Conservation (phyloP, 2,113 vertebrate genomes). For the Pitta sordida region DNA sequence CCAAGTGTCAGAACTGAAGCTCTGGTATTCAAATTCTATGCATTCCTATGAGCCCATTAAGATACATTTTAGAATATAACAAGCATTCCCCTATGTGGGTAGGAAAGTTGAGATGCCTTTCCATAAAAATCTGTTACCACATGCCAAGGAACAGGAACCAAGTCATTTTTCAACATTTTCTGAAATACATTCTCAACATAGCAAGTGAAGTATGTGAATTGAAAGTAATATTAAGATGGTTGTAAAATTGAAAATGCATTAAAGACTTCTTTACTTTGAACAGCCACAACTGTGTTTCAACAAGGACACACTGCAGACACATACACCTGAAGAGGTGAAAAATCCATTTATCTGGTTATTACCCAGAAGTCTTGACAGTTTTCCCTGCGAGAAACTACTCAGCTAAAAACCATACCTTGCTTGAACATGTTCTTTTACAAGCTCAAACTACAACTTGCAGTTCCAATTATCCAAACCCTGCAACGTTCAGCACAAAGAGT, state of each 20-base stretch:
- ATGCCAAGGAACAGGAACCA: neutral
- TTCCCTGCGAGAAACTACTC: neutral
- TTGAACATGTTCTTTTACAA: neutral
- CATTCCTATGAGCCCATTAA: accelerated
- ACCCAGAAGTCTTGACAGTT: neutral
- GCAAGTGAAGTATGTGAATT: accelerated
- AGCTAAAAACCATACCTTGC: neutral
- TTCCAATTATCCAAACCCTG: neutral
- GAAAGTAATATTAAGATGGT: neutral
- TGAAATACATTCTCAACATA: neutral
- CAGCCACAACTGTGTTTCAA: neutral
- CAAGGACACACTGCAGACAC: neutral
- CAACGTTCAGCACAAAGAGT: neutral
- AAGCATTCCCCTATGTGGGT: neutral
- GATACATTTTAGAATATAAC: neutral
- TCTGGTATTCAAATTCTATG: neutral
- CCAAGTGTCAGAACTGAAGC: neutral
- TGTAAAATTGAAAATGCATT: neutral
- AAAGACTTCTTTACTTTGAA: neutral
- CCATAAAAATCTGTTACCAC: neutral
- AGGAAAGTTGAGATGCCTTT: neutral
- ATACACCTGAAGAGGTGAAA: neutral
- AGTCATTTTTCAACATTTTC: neutral
- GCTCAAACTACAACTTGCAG: neutral
- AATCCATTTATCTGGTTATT: neutral